Evolutionary conservation across 2,797 vertebrate species (phyloP).

Genomic region (Lophotriccus pileatus): DNA sequence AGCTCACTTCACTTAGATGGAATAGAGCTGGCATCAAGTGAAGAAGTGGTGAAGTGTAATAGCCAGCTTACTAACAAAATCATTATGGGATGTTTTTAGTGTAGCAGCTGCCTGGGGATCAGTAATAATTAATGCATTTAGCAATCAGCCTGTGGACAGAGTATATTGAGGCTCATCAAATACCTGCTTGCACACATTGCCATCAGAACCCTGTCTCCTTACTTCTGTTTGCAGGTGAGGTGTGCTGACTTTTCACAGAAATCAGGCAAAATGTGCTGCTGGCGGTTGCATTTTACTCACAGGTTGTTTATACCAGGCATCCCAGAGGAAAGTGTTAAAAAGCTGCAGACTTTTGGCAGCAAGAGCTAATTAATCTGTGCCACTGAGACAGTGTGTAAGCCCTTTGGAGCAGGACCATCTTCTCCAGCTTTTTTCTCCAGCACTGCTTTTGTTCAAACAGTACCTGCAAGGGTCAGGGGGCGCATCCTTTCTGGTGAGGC

Average conservation of each 20-base stretch:
- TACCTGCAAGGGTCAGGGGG: background rate
- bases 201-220: background rate
- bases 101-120: background rate
- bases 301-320: background rate
- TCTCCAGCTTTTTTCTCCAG: background rate
- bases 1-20: background rate
- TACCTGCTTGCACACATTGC: background rate
- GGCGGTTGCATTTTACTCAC: background rate
- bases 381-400: background rate
- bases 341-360: background rate
- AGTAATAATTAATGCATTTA: background rate
- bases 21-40: background rate
- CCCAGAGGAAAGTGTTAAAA: background rate
- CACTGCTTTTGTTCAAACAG: background rate
- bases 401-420: background rate
- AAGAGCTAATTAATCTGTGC: background rate
- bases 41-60: background rate
- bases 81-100: background rate
- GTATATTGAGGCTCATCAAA: background rate
- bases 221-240: background rate
- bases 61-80: background rate
- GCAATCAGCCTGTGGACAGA: background rate
- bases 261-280: background rate
- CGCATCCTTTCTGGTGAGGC: background rate
- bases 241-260: background rate